Base-by-base conservation (phyloP, 2,888 invertebrate species). In the Itoplectis maculator region DNA sequence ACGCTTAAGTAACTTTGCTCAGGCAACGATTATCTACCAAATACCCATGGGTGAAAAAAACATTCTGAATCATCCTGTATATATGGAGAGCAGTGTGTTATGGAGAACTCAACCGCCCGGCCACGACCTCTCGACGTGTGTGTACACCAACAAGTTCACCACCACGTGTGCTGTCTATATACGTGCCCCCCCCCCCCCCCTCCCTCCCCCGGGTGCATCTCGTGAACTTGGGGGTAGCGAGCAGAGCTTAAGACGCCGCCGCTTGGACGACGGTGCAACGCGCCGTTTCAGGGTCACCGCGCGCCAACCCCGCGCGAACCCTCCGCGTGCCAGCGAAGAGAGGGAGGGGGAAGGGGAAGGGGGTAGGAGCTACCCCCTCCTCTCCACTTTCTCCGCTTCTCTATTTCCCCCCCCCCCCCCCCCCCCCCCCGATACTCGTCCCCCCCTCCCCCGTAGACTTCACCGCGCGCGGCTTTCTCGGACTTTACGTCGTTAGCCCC, bases 281-380 rank as follows among this genome's bases (percentile, higher is more conserved):
- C 59, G 82, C 82, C 59, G 66, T 70, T 75, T 82, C 82, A 82
- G 66, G 82, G 82, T 75, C 82, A 79, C 74, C 70, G 74, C 61
- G 40, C 76, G 9, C 61, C 42, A 51, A 18, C 15, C 56, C 15
- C 56, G n/a, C 23, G 0, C 13, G 11, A 45, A 9, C 61, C 13
- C 13, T 37, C 20, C 40, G 9, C 11, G 13, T 2, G 15, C 40
- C 37, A 23, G 13, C 11, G 20, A 15, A 11, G 45, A n/a, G n/a
- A n/a, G n/a, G n/a, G n/a, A n/a, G n/a, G n/a, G n/a, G n/a, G n/a
- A n/a, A n/a, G n/a, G n/a, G n/a, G n/a, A n/a, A n/a, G n/a, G n/a
- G n/a, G n/a, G n/a, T n/a, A n/a, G n/a, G n/a, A n/a, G n/a, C n/a
- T n/a, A 29, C 29, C 5, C 29, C 29, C 11, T 45, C 29, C 0